Evolutionary conservation across 2,888 invertebrate species (phyloP), one percentile per base, ranked within the genome.

Genomic region (Acanthococcus lagerstroemiae): DNA sequence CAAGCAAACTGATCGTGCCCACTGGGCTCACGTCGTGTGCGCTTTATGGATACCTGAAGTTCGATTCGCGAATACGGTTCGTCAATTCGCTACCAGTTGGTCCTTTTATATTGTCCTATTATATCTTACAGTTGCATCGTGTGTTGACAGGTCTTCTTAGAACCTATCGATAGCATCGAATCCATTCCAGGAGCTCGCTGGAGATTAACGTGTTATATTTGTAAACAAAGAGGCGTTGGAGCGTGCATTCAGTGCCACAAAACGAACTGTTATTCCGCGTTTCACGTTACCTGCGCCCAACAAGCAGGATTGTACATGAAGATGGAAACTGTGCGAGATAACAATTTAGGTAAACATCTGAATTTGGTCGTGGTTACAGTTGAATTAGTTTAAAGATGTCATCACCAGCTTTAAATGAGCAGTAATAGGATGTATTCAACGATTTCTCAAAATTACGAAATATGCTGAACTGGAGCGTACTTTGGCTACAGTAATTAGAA

Each of bases 11-110:
- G 95, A 95, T 76, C 85, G 91, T 73, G 83, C 89, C 0, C 87
- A 90, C 0, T 99, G 99, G 99, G 96, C 95, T 1, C 99, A 99
- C 76, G 97, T 99, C 2, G 93, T 96, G 0, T 99, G 99, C 76
- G 97, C 97, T 0, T 80, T 99, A 1, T 99, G 99, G 97, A 95
- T 99, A 72, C 99, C 97, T 1, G 99, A 99, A 83, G 96, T 90
- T 54, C 83, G 93, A 70, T 99, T 99, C 76, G 96, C 96, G 0
- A 99, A 99, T 76, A 95, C 95, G 0, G 96, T 92, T 4, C 71
- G 74, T 72, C 50, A 54, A 44, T n/a, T n/a, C n/a, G n/a, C n/a
- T n/a, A n/a, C n/a, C n/a, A n/a, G n/a, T 9, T n/a, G n/a, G n/a
- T 5, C n/a, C 5, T 9, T 17, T n/a, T 6, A 17, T 9, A 9